These are phyloP conservation scores for Ceratotherium simum DNA, from an alignment of 2,113 vertebrate genomes.

Conservation along the genomic window DNA sequence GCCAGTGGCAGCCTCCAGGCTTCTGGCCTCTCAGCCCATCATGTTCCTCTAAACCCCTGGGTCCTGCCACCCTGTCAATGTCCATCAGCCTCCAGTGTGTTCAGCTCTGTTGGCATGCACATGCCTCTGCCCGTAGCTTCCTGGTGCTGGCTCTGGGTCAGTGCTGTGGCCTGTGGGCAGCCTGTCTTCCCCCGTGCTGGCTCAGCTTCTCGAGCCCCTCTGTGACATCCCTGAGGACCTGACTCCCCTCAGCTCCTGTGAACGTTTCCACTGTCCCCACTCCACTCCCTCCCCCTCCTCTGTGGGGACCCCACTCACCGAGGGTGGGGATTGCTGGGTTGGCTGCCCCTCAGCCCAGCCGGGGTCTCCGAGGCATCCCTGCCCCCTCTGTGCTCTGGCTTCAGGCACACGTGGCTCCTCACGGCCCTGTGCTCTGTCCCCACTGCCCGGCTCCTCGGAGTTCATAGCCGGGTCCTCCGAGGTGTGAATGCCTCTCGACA, in stretches of 20 bases:
- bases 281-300: too few relatives aligned
- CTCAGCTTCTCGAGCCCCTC: fast-evolving
- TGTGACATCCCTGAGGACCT: too few relatives aligned
- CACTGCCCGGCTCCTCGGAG: neutral
- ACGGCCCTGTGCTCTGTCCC: neutral
- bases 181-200: fast-evolving
- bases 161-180: fast-evolving
- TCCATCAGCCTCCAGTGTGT: fast-evolving
- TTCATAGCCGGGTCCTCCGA: neutral
- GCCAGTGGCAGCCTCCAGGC: neutral
- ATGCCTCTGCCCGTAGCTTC: too few relatives aligned
- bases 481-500: neutral
- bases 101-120: neutral
- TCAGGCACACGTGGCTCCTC: fast-evolving
- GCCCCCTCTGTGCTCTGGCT: too few relatives aligned
- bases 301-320: neutral
- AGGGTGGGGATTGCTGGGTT: fast-evolving
- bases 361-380: too few relatives aligned
- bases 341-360: too few relatives aligned
- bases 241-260: fast-evolving
- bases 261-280: fast-evolving
- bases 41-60: fast-evolving
- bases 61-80: fast-evolving
- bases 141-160: fast-evolving
- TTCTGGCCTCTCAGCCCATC: neutral